Evolutionary conservation across 2,888 invertebrate species (phyloP).

Genomic region (Atethmia centrago): DNA sequence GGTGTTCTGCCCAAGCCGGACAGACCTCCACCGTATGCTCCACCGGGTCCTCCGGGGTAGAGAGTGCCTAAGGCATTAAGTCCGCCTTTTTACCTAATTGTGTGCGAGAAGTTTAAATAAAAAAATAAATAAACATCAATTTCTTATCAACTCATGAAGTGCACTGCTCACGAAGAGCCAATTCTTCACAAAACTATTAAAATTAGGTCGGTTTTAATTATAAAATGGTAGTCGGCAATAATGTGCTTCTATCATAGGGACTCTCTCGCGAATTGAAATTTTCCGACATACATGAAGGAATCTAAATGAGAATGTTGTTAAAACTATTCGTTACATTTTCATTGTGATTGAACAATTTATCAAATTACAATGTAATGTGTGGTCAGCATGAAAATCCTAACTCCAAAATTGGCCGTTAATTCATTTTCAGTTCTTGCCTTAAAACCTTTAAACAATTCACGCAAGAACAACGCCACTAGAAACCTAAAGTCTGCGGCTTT

Average conservation of each 20-base stretch:
- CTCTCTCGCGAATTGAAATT: neutral
- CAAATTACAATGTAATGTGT: conserved; percentile 1
- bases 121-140: neutral
- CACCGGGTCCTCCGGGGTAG: too few species aligned
- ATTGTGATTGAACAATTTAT: neutral
- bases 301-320: neutral
- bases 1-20: too few species aligned
- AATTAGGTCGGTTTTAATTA: neutral
- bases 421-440: conserved; percentile 29
- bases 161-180: neutral
- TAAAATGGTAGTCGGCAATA: neutral
- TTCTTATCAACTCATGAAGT: neutral
- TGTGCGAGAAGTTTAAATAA: too few species aligned
- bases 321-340: neutral
- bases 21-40: too few species aligned
- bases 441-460: conserved; percentile 49
- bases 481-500: conserved; percentile 54
- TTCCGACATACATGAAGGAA: neutral
- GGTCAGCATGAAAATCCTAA: conserved; percentile 14
- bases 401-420: conserved; percentile 9
- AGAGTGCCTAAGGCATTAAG: too few species aligned
- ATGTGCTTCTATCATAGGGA: too few species aligned
- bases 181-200: neutral
- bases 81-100: too few species aligned
- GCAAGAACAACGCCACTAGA: conserved; percentile 47